phyloP scores from a whole-genome alignment of 2,113 vertebrate species.

The Chaetops frenatus region DNA sequence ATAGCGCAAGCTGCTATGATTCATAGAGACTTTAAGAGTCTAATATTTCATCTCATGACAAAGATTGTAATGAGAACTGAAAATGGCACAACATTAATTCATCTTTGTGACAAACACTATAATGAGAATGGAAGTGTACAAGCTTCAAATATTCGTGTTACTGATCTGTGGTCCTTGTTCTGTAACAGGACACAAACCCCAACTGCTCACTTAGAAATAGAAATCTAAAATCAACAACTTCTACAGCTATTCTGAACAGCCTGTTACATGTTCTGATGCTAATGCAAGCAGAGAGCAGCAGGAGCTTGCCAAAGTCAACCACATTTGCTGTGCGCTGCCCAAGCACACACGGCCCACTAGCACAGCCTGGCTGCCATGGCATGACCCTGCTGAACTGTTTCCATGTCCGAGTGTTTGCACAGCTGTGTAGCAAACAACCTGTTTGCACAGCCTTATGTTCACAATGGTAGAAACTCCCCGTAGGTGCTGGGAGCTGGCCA shows the following conservation, averaged over 20 bases:
- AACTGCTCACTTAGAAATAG: neutral
- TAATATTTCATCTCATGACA: constrained; percentile 77
- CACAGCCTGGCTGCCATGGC: neutral
- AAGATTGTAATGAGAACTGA: constrained; percentile 75
- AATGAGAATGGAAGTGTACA: constrained; percentile 68
- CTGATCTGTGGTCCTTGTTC: constrained; percentile 48
- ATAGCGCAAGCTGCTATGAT: constrained; percentile 70
- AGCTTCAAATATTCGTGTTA: constrained; percentile 55
- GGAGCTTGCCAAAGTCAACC: neutral
- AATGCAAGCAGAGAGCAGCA: neutral
- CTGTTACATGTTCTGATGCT: neutral
- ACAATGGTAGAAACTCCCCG: neutral
- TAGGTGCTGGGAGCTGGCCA: neutral
- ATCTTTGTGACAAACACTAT: constrained; percentile 74
- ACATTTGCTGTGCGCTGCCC: neutral
- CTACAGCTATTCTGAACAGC: neutral
- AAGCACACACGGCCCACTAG: neutral
- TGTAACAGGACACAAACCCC: constrained; percentile 38
- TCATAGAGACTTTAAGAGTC: constrained; percentile 75
- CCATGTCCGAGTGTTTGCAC: neutral
- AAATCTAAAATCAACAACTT: neutral
- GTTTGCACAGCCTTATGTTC: neutral
- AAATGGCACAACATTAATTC: constrained; percentile 78
- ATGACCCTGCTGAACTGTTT: neutral
- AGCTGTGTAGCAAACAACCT: neutral